A percentile compares a stretch with the other conserved stretches of the same genome.
Evolutionary conservation across 1,140 invertebrate species (phyloP).

Genomic region (Batillaria attramentaria): DNA sequence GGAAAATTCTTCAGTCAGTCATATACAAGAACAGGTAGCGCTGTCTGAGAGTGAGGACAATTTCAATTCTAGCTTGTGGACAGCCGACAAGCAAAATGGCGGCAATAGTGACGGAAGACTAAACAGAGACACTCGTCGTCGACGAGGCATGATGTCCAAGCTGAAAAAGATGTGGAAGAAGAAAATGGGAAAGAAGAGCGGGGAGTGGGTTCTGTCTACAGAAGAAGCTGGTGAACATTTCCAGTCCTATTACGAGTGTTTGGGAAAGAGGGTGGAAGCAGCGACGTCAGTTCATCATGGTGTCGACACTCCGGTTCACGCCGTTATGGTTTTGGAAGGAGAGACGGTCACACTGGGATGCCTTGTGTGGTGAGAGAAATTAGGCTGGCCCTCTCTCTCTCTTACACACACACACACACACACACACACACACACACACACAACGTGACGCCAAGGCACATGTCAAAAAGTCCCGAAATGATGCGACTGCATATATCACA

Average conservation of each 20-base stretch:
- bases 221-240: conserved; percentile 37
- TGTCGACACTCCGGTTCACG: conserved; percentile 31
- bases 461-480: background rate
- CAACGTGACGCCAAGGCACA: background rate
- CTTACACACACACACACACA: background rate
- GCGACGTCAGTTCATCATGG: background rate
- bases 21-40: too few relatives aligned
- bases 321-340: conserved; percentile 39
- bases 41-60: too few relatives aligned
- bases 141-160: background rate
- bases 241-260: conserved; percentile 41
- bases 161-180: conserved; percentile 30
- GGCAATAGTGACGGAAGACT: too few relatives aligned
- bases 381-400: background rate
- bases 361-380: conserved; percentile 24
- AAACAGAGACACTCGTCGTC: too few relatives aligned
- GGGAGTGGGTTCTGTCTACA: conserved; percentile 28
- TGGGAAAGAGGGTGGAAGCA: conserved; percentile 28
- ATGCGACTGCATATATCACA: background rate
- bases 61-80: too few relatives aligned
- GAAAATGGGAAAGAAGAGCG: background rate
- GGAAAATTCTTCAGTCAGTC: too few relatives aligned
- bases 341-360: conserved; percentile 43
- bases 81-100: too few relatives aligned
- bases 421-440: conserved; percentile 1